Percentiles rank a stretch among this genome's conserved stretches.
phyloP scores from a whole-genome alignment of 2,888 invertebrate genomes.

The Entomobrya proxima region DNA sequence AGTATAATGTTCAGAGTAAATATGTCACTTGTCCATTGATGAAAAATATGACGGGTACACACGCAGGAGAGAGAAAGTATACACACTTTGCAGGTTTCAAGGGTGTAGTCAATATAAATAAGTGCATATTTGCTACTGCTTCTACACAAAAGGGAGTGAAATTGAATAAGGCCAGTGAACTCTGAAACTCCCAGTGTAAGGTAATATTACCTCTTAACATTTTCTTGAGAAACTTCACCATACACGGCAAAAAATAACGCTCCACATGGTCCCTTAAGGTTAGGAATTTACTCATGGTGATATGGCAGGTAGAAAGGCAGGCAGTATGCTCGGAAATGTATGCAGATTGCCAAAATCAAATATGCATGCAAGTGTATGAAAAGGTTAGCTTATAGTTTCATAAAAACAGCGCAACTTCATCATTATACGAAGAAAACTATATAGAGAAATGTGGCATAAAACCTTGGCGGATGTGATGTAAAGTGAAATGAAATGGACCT shows the following conservation, averaged over 20 bases:
- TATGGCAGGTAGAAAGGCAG: neutral
- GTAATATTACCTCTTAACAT: neutral
- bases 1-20: neutral
- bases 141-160: neutral
- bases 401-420: neutral
- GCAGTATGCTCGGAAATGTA: constrained; percentile 22
- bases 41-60: constrained; percentile 7
- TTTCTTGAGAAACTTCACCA: neutral
- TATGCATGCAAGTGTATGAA: constrained; percentile 60
- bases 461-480: constrained; percentile 10
- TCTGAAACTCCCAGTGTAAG: neutral
- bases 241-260: neutral
- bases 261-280: neutral
- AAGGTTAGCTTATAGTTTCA: neutral
- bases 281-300: neutral
- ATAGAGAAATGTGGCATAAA: neutral
- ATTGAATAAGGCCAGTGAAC: constrained; percentile 45
- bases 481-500: constrained; percentile 47
- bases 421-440: neutral
- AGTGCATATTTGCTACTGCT: neutral
- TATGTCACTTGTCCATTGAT: constrained; percentile 2
- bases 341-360: constrained; percentile 69
- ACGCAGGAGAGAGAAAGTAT: neutral
- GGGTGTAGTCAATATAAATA: neutral
- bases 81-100: neutral